Percentiles rank a stretch among this genome's conserved stretches.
phyloP scores from a whole-genome alignment of 1,140 invertebrate species.

The Cyrtorhinus lividipennis region DNA sequence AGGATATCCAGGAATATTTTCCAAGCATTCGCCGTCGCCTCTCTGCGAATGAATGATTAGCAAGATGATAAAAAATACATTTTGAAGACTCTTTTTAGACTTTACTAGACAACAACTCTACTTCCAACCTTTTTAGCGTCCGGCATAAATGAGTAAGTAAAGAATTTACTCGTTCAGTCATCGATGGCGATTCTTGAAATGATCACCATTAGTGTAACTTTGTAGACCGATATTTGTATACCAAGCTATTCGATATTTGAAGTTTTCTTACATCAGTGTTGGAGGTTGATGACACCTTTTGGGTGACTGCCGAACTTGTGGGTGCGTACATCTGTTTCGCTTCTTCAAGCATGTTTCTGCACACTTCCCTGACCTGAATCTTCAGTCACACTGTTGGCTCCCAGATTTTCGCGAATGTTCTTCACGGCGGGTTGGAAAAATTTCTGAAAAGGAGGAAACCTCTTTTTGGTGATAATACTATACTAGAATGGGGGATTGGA shows the following conservation, averaged over 20 bases:
- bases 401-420: conserved; percentile 59
- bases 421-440: conserved; percentile 64
- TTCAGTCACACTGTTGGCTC: conserved; percentile 51
- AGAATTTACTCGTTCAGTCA: too few species aligned
- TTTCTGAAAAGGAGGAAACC: conserved; percentile 37
- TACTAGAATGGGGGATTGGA: too few species aligned
- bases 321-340: conserved; percentile 49
- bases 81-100: too few species aligned
- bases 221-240: too few species aligned
- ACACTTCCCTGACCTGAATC: conserved; percentile 57
- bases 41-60: background rate
- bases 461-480: conserved; percentile 2
- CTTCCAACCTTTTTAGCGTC: too few species aligned
- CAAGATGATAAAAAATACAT: too few species aligned
- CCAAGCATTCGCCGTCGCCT: background rate
- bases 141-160: too few species aligned
- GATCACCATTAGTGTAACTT: too few species aligned
- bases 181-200: too few species aligned
- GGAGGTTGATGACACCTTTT: background rate
- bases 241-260: too few species aligned
- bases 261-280: background rate
- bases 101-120: too few species aligned
- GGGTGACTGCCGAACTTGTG: background rate
- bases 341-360: conserved; percentile 61
- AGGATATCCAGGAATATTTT: conserved; percentile 8